These are phyloP conservation scores for Leptocoma aspasia DNA, from an alignment of 2,113 vertebrate genomes.

Conservation along the genomic window DNA sequence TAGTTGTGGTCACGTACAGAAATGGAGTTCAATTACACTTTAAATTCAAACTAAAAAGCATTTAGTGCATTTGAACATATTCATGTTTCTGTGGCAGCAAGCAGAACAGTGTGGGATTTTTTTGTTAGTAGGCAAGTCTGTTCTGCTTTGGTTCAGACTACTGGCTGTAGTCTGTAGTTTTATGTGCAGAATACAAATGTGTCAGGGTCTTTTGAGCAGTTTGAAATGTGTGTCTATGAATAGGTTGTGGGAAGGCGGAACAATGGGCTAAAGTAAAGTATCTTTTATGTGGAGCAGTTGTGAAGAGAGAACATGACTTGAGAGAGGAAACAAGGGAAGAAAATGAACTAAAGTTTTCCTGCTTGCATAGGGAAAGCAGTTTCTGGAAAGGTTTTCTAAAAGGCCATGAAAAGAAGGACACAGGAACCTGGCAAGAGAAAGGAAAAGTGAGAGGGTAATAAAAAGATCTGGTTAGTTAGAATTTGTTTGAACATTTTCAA, in stretches of 20 bases:
- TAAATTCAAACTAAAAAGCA: background rate
- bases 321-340: conserved; percentile 4
- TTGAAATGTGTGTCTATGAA: conserved; percentile 33
- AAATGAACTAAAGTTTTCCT: background rate
- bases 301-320: conserved; percentile 5
- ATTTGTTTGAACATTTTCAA: background rate
- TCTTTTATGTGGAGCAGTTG: conserved; percentile 32
- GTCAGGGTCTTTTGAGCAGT: conserved; percentile 31
- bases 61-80: background rate
- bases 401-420: background rate
- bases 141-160: conserved; percentile 27
- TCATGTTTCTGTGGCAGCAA: background rate
- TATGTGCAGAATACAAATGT: conserved; percentile 58
- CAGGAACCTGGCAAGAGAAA: background rate
- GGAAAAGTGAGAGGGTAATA: background rate
- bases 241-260: conserved; percentile 45
- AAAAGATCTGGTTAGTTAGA: background rate
- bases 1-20: background rate
- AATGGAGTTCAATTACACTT: background rate
- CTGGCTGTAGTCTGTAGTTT: conserved; percentile 9
- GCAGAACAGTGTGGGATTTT: background rate
- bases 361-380: background rate
- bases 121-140: background rate
- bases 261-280: conserved; percentile 32
- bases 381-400: conserved; percentile 9